A percentile compares a stretch with the other conserved stretches of the same genome.
Conservation (phyloP, 2,797 vertebrate genomes). For the Sebastes vulpes region DNA sequence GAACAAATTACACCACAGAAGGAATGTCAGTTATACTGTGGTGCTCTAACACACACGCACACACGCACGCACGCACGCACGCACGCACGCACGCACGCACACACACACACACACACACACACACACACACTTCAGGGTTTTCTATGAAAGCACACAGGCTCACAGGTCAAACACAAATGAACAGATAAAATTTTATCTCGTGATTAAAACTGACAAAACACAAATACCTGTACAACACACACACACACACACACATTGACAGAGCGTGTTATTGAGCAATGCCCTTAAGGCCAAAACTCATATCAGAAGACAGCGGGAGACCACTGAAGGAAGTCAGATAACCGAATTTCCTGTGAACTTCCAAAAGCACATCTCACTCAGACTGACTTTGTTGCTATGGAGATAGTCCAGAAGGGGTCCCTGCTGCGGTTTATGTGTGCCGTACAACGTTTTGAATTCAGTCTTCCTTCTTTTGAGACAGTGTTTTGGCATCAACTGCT, state of each 20-base stretch:
- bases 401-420: constrained; percentile 39
- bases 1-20: constrained; percentile 67
- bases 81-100: neutral
- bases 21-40: constrained; percentile 41
- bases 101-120: neutral
- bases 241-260: neutral
- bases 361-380: constrained; percentile 42
- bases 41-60: neutral
- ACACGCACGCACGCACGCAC: neutral
- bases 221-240: neutral
- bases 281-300: constrained; percentile 41
- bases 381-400: constrained; percentile 63
- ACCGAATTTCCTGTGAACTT: constrained; percentile 59
- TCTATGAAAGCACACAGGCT: neutral
- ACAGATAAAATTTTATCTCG: neutral
- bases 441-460: constrained; percentile 24
- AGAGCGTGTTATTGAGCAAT: constrained; percentile 21
- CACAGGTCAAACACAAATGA: neutral
- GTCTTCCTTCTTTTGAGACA: constrained; percentile 9
- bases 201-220: constrained; percentile 27
- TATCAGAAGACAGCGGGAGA: constrained; percentile 38
- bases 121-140: neutral
- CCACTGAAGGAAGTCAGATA: constrained; percentile 60
- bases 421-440: neutral
- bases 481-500: constrained; percentile 52